A percentile compares a stretch with the other conserved stretches of the same genome.
Conservation (phyloP, 2,888 invertebrate genomes). For the Alsophila aescularia region DNA sequence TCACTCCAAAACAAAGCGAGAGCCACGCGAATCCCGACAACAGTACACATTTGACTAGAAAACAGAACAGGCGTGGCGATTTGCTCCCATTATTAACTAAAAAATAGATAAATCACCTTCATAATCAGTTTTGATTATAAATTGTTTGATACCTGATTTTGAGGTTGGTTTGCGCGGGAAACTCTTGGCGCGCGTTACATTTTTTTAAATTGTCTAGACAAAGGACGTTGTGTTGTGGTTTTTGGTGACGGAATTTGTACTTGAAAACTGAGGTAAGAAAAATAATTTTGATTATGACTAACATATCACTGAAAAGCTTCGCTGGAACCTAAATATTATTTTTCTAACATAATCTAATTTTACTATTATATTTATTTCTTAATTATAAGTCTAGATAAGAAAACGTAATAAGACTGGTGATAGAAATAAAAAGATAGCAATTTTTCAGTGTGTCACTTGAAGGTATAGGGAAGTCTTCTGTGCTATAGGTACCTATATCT, state of each 20-base stretch:
- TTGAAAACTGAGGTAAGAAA: conserved; percentile 43
- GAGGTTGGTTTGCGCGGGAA: conserved; percentile 52
- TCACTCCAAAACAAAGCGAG: conserved; percentile 57
- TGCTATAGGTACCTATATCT: too few species aligned
- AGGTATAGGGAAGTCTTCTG: too few species aligned
- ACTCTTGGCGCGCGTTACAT: conserved; percentile 24
- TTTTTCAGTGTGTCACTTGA: too few species aligned
- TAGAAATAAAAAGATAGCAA: too few species aligned
- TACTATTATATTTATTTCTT: too few species aligned
- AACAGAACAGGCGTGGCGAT: conserved; percentile 56
- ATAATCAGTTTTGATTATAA: conserved; percentile 13
- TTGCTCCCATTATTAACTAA: conserved; percentile 36
- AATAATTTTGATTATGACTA: not conserved
- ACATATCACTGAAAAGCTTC: too few species aligned
- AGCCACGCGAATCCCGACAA: conserved; percentile 45
- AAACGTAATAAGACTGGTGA: too few species aligned
- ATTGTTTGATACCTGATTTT: conserved; percentile 18
- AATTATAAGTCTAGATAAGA: too few species aligned
- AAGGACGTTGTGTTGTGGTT: conserved; percentile 43
- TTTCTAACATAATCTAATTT: too few species aligned
- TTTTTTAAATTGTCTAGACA: conserved; percentile 37
- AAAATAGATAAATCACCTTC: conserved; percentile 22
- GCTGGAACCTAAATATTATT: too few species aligned
- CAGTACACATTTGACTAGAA: conserved; percentile 64
- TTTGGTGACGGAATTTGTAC: conserved; percentile 43